A percentile compares a stretch with the other conserved stretches of the same genome.
Conservation (phyloP, 2,113 vertebrate species). For the Rattus norvegicus region DNA sequence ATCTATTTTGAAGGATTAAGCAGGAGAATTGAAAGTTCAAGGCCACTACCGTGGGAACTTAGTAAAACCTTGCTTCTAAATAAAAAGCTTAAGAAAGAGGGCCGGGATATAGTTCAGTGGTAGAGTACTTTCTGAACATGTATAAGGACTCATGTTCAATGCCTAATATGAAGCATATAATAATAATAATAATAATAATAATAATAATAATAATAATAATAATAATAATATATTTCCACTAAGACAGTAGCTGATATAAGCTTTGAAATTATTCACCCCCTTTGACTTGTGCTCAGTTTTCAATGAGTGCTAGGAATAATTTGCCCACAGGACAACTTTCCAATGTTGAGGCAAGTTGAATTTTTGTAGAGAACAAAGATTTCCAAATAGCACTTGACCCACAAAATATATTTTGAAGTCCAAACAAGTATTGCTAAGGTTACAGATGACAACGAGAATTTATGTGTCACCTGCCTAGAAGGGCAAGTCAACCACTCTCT, state of each 20-base stretch:
- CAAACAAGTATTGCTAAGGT: not conserved
- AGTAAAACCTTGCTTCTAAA: not conserved
- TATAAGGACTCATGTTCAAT: not conserved
- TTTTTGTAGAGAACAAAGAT: not conserved
- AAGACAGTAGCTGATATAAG: not conserved
- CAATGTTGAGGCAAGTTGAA: not conserved
- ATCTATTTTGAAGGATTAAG: not conserved
- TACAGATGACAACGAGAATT: not conserved
- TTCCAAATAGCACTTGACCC: slow-evolving; percentile 30
- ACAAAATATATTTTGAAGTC: slow-evolving; percentile 16
- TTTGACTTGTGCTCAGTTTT: not conserved
- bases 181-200: too few species aligned
- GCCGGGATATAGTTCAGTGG: not conserved
- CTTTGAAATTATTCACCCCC: not conserved
- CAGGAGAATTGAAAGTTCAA: not conserved
- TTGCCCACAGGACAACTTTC: not conserved
- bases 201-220: too few species aligned
- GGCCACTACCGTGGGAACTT: not conserved
- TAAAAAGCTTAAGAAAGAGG: not conserved
- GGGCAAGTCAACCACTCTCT: not conserved
- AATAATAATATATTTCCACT: not conserved
- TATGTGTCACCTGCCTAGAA: not conserved
- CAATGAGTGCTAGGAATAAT: not conserved
- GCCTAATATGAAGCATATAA: not conserved
- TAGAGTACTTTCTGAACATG: not conserved